A percentile compares a stretch with the other conserved stretches of the same genome.
phyloP scores from a whole-genome alignment of 2,797 vertebrate genomes.

The Tolypeutes matacus region DNA sequence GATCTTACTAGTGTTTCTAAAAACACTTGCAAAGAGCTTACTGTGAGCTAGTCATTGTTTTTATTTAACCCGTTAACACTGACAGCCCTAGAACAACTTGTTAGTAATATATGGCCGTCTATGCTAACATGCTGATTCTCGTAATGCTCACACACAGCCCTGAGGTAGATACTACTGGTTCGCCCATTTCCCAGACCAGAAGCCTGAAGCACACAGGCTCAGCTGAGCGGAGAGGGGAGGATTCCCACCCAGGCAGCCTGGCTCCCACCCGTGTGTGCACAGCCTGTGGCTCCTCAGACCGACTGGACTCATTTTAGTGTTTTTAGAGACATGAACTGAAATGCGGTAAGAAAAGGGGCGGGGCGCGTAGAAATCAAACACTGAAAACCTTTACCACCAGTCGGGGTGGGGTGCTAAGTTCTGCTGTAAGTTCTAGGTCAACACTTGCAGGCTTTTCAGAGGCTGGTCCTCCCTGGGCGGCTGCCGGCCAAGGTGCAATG shows the following conservation, averaged over 20 bases:
- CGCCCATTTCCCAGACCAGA: neutral
- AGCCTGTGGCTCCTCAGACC: neutral
- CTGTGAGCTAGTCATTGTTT: neutral
- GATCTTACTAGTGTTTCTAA: neutral
- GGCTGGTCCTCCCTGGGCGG: neutral
- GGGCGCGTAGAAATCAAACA: neutral
- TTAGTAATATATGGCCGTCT: neutral
- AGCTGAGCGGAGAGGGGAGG: neutral
- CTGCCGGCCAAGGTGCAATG: neutral
- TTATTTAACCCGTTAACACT: neutral
- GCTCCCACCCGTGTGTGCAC: neutral
- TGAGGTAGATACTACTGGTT: neutral
- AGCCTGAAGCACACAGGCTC: neutral
- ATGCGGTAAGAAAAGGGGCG: neutral
- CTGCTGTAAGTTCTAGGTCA: neutral
- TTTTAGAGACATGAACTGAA: neutral
- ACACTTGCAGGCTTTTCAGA: neutral
- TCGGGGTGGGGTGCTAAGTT: neutral
- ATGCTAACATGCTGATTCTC: neutral
- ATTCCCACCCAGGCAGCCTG: neutral
- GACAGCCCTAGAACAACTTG: neutral
- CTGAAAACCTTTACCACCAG: neutral
- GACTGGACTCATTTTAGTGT: neutral
- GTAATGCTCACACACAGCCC: neutral
- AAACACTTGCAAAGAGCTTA: neutral